Evolutionary conservation across 1,140 invertebrate species (phyloP), one percentile per base, ranked within the genome.

Genomic region (Drosophila murphyi): DNA sequence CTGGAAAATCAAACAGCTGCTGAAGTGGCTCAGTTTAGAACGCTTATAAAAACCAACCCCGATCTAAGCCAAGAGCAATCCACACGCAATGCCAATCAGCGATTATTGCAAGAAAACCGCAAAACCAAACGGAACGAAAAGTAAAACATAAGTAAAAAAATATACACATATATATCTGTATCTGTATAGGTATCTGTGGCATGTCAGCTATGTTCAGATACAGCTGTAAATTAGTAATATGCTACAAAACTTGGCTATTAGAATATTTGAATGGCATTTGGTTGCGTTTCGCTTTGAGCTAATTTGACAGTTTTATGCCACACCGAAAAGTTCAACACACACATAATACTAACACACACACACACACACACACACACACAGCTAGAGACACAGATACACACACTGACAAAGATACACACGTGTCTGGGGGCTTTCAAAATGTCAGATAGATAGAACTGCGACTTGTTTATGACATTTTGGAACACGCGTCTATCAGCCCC

Each of bases 281-380:
- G 71, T 73, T 83, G 39, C 62, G 59, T 67, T 78, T 79, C 51
- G 76, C 70, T 80, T 32, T 31, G 29, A 74, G 77, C 85, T 87
- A 87, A 87, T 87, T 87, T 87, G 83, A 87, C 83, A 87, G 85
- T 85, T 85, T 85, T 79, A 83, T 83, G 80, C 76, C 76, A 76
- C 80, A 80, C 45, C 45, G 60, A 74, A 71, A 72, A 78, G 34
- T 61, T 69, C 56, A 62, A 80, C 57, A 43, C 39, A 56, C 48
- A 51, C 20, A 20, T 20, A 20, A 20, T 20, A 20, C 20, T 20
- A 20, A 20, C 20, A 20, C 31, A 59, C 39, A 43, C 32, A 48
- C 64, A 68, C 56, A 47, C 47, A 80, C 60, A 76, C 64, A 69
- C 63, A 54, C 12, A 59, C 67, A 64, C 34, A 48, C 64, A 68